phyloP scores from a whole-genome alignment of 2,888 invertebrate genomes.

The Ectropis crepuscularia region DNA sequence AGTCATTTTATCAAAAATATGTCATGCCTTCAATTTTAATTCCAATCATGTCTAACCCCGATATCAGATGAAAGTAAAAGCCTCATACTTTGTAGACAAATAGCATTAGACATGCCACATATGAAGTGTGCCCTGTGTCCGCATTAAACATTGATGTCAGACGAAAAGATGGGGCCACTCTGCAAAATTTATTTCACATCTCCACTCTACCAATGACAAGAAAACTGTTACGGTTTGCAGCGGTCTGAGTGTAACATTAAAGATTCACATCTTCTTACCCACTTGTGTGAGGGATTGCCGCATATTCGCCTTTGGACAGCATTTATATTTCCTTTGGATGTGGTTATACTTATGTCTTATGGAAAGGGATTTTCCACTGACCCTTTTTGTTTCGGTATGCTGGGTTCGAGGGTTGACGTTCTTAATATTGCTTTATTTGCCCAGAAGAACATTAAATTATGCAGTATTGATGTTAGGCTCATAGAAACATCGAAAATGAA shows the following conservation, averaged over 20 bases:
- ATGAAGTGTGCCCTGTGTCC: conserved; percentile 79
- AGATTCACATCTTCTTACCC: conserved; percentile 83
- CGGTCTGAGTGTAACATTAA: conserved; percentile 85
- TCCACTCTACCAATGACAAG: conserved; percentile 84
- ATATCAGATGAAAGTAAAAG: conserved; percentile 57
- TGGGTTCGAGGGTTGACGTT: conserved; percentile 28
- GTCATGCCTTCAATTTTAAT: conserved; percentile 26
- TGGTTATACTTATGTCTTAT: conserved; percentile 64
- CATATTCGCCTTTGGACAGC: conserved; percentile 83
- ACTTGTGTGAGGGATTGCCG: conserved; percentile 85
- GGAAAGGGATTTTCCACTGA: conserved; percentile 58
- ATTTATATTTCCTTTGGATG: conserved; percentile 83
- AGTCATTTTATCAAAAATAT: too few relatives aligned
- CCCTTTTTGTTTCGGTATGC: conserved; percentile 48
- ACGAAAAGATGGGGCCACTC: conserved; percentile 85
- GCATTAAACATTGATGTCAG: conserved; percentile 82
- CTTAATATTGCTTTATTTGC: conserved; percentile 16
- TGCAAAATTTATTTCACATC: conserved; percentile 85
- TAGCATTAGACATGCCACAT: conserved; percentile 77
- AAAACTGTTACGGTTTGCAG: conserved; percentile 85
- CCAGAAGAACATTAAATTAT: conserved; percentile 9
- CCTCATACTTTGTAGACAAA: conserved; percentile 70
- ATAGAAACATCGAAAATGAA: background rate
- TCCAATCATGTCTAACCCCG: conserved; percentile 41
- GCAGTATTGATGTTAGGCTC: background rate